Evolutionary conservation across 2,888 invertebrate genomes (phyloP).

Genomic region (Volucella inanis): DNA sequence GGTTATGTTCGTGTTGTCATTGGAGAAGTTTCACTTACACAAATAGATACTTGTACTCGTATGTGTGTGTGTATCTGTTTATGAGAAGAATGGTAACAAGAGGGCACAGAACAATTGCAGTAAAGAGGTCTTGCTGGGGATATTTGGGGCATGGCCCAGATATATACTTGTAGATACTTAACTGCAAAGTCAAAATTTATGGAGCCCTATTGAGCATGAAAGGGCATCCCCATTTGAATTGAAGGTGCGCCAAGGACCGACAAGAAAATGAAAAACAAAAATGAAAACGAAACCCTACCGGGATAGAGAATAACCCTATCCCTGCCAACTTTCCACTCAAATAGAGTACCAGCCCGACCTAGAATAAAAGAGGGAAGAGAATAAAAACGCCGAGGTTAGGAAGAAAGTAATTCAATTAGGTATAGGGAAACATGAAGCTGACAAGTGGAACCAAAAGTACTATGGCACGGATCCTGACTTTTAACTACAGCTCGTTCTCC

Average conservation of each 20-base stretch:
- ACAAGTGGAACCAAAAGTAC: conserved; percentile 66
- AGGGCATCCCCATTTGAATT: conserved; percentile 39
- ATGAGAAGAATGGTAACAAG: too few relatives aligned
- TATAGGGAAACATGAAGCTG: conserved; percentile 69
- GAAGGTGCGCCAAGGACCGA: conserved; percentile 31
- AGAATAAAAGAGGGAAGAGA: background rate
- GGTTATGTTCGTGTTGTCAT: conserved; percentile 10
- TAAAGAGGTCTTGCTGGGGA: background rate
- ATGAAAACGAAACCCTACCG: background rate
- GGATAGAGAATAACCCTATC: too few relatives aligned
- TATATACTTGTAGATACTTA: conserved; percentile 15
- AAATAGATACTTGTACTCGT: conserved; percentile 31
- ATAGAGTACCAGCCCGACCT: background rate
- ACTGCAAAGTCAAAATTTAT: conserved; percentile 61
- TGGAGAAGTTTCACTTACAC: conserved; percentile 67
- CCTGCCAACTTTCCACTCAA: background rate
- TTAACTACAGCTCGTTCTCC: conserved; percentile 15
- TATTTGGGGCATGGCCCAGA: conserved; percentile 53
- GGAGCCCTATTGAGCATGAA: conserved; percentile 69
- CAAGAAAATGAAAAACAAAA: background rate
- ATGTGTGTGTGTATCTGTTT: background rate
- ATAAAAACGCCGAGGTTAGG: conserved; percentile 34
- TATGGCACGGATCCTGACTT: conserved; percentile 49
- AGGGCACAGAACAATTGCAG: background rate
- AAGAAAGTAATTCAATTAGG: conserved; percentile 72